phyloP scores from a whole-genome alignment of 2,888 invertebrate species.

The Drosophila nr. medialis region DNA sequence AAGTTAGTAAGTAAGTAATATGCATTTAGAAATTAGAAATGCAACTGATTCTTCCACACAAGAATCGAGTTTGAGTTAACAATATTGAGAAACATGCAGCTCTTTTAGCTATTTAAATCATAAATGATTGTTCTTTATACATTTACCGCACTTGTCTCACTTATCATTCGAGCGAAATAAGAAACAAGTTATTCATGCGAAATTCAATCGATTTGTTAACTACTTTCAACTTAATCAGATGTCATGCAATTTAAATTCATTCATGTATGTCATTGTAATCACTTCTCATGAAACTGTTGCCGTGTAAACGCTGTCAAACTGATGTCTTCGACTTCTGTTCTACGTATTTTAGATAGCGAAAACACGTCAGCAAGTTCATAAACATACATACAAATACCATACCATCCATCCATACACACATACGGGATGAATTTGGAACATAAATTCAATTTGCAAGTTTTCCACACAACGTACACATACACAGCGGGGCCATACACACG shows the following conservation, averaged over 20 bases:
- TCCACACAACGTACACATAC: conserved; percentile 12
- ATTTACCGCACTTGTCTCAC: too few species aligned
- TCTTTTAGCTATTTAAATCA: neutral
- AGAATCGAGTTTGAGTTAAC: neutral
- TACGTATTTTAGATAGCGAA: conserved; percentile 44
- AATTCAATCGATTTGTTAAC: neutral
- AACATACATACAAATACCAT: neutral
- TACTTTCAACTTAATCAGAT: neutral
- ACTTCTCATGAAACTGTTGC: neutral
- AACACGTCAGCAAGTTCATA: conserved; percentile 10
- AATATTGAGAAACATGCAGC: neutral
- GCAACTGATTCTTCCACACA: neutral
- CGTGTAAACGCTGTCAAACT: neutral
- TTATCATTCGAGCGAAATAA: too few species aligned
- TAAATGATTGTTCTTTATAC: too few species aligned
- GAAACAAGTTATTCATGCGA: neutral
- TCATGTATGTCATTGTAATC: neutral
- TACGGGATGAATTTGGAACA: conserved; percentile 6
- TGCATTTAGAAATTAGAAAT: neutral
- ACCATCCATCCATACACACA: neutral
- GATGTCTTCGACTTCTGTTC: conserved; percentile 26
- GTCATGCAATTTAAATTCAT: neutral
- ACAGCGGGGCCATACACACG: neutral
- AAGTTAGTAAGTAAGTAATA: too few species aligned
- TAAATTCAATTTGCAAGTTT: conserved; percentile 33